Evolutionary conservation across 2,888 invertebrate genomes (phyloP).

Genomic region (Didymodactylos carnosus): DNA sequence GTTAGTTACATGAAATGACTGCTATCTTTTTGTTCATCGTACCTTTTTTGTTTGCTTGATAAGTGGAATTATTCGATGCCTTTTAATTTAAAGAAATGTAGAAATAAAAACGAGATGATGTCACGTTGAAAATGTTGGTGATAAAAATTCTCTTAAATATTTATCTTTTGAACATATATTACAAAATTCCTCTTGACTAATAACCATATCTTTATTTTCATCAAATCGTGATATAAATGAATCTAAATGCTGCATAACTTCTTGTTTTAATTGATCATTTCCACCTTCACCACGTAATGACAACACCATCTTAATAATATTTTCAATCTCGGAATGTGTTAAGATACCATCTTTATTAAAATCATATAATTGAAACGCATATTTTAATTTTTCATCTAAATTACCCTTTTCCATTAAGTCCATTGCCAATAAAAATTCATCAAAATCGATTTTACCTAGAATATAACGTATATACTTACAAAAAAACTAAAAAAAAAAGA

Average conservation of each 20-base stretch:
- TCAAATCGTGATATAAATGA: not conserved
- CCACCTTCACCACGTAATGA: not conserved
- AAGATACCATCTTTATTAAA: not conserved
- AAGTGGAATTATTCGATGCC: too few species aligned
- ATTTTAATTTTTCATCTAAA: not conserved
- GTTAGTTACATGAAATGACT: too few species aligned
- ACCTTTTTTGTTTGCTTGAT: too few species aligned
- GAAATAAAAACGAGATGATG: too few species aligned
- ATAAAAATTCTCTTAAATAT: not conserved
- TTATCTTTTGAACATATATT: not conserved
- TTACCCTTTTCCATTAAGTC: not conserved
- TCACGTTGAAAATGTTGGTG: not conserved
- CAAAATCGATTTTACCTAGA: not conserved
- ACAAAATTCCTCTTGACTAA: not conserved
- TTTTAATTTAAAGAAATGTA: too few species aligned
- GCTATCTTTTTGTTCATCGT: too few species aligned
- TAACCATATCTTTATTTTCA: not conserved
- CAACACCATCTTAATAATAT: not conserved
- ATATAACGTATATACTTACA: not conserved
- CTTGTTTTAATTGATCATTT: not conserved
- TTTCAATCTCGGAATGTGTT: not conserved
- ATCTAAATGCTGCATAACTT: not conserved
- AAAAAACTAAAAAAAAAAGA: not conserved
- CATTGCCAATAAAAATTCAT: not conserved
- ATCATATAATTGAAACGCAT: not conserved